Percentiles rank a stretch among this genome's conserved stretches.
These are phyloP conservation scores for Diarsia rubi DNA, from an alignment of 2,888 invertebrate genomes.

Conservation along the genomic window DNA sequence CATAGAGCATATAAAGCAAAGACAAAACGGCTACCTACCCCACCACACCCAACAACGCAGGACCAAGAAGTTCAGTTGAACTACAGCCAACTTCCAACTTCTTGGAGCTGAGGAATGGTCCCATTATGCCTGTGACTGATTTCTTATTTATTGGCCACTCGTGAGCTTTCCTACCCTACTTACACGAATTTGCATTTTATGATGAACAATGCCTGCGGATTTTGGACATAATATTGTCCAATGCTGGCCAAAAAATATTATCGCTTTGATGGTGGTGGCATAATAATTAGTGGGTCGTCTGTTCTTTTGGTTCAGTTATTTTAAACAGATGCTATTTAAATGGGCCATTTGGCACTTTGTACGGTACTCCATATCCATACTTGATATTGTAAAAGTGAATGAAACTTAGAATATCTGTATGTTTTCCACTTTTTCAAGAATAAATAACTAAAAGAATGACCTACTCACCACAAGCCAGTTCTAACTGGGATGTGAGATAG, in stretches of 20 bases:
- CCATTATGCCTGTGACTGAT: slow-evolving; percentile 87
- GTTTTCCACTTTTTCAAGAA: background rate
- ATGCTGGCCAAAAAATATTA: slow-evolving; percentile 58
- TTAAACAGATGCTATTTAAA: slow-evolving; percentile 21
- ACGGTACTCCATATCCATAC: background rate
- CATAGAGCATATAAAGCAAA: no score
- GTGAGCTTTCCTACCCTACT: slow-evolving; percentile 76
- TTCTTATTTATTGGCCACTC: slow-evolving; percentile 86
- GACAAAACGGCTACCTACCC: slow-evolving; percentile 58
- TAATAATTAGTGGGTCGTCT: slow-evolving; percentile 56
- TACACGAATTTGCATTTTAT: slow-evolving; percentile 69
- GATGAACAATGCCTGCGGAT: slow-evolving; percentile 63
- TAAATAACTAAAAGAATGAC: background rate
- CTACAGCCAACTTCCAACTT: slow-evolving; percentile 84
- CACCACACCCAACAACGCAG: slow-evolving; percentile 49
- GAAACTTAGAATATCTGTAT: background rate
- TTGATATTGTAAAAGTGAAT: background rate
- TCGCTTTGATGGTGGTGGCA: slow-evolving; percentile 51
- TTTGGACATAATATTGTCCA: slow-evolving; percentile 62
- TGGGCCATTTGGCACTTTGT: slow-evolving; percentile 19
- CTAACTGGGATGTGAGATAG: background rate
- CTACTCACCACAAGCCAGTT: background rate
- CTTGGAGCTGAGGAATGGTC: slow-evolving; percentile 83
- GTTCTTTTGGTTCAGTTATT: slow-evolving; percentile 11
- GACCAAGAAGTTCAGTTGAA: slow-evolving; percentile 82